Base-by-base conservation (phyloP, 2,113 vertebrate species). In the Plotosus lineatus region DNA sequence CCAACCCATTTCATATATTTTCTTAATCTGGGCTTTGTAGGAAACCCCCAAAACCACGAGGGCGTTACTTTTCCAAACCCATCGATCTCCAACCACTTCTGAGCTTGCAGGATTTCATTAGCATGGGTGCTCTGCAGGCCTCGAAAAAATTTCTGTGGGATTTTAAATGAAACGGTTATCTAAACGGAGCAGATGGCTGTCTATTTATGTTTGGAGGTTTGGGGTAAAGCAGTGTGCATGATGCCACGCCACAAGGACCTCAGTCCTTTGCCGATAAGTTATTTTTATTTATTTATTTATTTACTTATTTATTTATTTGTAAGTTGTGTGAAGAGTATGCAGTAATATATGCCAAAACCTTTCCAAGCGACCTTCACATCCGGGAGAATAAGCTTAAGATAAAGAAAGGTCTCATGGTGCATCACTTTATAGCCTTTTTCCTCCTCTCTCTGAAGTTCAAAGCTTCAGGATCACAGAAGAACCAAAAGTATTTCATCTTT, bases 31-130 rank as follows among this genome's bases (percentile, higher is more conserved):
- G 56, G 65, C 86, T 84, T 88, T 85, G 58, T 56, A 83, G 84
- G 87, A 88, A 83, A 88, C 87, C 88, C 88, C 85, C 85, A n/a
- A 90, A 91, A 90, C 92, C 89, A 88, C 83, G 48, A 88, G 91
- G 92, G 91, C 91, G 89, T 92, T 92, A 89, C 89, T 89, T 82
- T 51, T 79, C 46, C 28, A 78, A 88, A 80, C 78, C 87, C 83
- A 75, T 89, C 87, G 88, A 92, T 91, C 87, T 88, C 79, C 86
- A 88, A 90, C 90, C 91, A 92, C 92, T 91, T 92, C 89, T 89
- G 81, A 89, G 78, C 84, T 87, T 78, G 73, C 86, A 82, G 48
- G 82, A 86, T 91, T 90, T 92, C 88, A 87, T 86, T 87, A 69
- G 75, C 75, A 58, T 50, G n/a, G 36, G 28, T 71, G 55, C 48